Evolutionary conservation across 2,113 vertebrate genomes (phyloP).

Genomic region (Aspidoscelis tigris): DNA sequence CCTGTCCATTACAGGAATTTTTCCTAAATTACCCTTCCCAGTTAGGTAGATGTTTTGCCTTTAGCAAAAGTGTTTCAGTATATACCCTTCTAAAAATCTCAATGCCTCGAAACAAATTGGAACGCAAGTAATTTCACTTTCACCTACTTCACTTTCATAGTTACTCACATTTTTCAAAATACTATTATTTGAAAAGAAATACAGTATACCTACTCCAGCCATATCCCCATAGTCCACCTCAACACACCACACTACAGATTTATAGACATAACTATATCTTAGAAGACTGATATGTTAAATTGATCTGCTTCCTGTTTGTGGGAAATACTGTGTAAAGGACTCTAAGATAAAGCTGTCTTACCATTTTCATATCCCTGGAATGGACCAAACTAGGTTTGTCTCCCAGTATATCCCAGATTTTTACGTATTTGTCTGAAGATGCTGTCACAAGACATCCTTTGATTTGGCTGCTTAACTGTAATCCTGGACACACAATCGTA

Average conservation of each 20-base stretch:
- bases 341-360: slow-evolving; percentile 55
- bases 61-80: too few relatives aligned
- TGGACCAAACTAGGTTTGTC: slow-evolving; percentile 92
- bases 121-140: too few relatives aligned
- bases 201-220: too few relatives aligned
- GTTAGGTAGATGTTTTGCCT: too few relatives aligned
- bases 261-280: background rate
- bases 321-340: background rate
- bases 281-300: background rate
- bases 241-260: background rate
- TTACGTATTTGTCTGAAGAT: slow-evolving; percentile 92
- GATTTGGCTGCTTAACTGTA: slow-evolving; percentile 94
- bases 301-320: background rate
- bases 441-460: slow-evolving; percentile 95
- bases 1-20: too few relatives aligned
- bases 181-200: too few relatives aligned
- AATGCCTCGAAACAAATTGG: too few relatives aligned
- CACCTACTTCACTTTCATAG: too few relatives aligned
- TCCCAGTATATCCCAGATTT: slow-evolving; percentile 95
- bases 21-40: too few relatives aligned
- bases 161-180: too few relatives aligned
- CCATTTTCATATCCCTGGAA: slow-evolving; percentile 98
- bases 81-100: too few relatives aligned
- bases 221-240: background rate
- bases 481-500: slow-evolving; percentile 75